Base-by-base conservation (phyloP, 2,888 invertebrate species). In the Tholera decimalis region DNA sequence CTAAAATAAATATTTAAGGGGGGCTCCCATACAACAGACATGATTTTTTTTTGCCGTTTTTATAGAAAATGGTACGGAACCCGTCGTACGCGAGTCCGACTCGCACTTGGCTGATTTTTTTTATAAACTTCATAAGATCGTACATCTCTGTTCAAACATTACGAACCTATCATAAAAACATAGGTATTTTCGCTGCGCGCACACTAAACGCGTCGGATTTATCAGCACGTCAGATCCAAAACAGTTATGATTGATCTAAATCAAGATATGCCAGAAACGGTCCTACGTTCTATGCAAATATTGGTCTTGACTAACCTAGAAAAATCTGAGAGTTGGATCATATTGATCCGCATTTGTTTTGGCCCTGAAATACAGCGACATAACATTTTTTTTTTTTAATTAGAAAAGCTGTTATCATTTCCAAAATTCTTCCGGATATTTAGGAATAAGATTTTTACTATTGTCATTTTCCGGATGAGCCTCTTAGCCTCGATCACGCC, bases 161-260 rank as follows among this genome's bases (percentile, higher is more conserved):
- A 4, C 1, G 3, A 26, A 15, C 2, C 30, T 30, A 53, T 28
- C 33, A 39, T 6, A 33, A 49, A 39, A 44, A 53, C 28, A 26
- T 53, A 24, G 5, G 11, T 22, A 46, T 24, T 64, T 53, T 56
- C 18, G 44, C 55, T 43, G 49, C 33, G 30, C 46, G 53, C 56
- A n/a, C 54, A 65, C 22, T 54, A 28, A 33, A 60, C 37, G 50
- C 53, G 39, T 13, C 33, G 7, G 15, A 20, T 47, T 60, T 78
- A 78, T 74, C 74, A 41, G 1, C 30, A 53, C 47, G 73, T 74
- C 74, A 73, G 11, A 78, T 65, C 75, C 59, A 73, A 78, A 53
- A 66, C 65, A 8, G 72, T 50, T 57, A 54, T 75, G 75, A 75
- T 75, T 67, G 75, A 75, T 75, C 75, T 67, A 68, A 37, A 75